These are phyloP conservation scores for Phalloptychus januarius DNA, from an alignment of 2,797 vertebrate genomes.

Conservation along the genomic window DNA sequence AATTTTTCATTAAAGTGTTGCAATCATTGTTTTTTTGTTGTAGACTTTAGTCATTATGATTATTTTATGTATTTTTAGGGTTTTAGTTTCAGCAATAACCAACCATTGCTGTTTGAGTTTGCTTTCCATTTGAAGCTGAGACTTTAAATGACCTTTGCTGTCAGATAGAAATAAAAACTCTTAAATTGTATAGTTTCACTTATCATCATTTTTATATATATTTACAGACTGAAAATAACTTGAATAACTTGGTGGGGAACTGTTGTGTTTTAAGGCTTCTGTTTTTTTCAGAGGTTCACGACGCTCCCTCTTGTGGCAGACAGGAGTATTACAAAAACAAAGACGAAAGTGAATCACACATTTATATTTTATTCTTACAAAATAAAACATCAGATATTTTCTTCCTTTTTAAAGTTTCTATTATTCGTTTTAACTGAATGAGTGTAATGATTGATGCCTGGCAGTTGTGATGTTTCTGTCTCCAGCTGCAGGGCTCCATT, in stretches of 20 bases:
- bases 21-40: too few relatives aligned
- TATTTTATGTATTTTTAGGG: background rate
- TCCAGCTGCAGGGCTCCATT: slow-evolving; percentile 92
- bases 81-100: background rate
- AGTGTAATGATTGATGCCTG: background rate
- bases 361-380: background rate
- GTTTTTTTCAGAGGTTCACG: too few relatives aligned
- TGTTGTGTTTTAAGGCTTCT: background rate
- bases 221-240: background rate
- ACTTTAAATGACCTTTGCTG: background rate
- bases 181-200: background rate
- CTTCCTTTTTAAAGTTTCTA: background rate
- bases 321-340: background rate
- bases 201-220: background rate
- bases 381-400: background rate
- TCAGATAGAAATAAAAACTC: background rate
- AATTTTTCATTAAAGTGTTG: too few relatives aligned
- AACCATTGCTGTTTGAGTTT: background rate
- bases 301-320: background rate
- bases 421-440: background rate
- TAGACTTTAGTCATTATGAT: background rate
- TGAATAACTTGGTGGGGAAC: background rate
- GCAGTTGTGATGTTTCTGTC: slow-evolving; percentile 5
- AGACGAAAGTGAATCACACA: background rate
- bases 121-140: too few relatives aligned